Conservation (phyloP, 2,113 vertebrate genomes). For the Carollia perspicillata region DNA sequence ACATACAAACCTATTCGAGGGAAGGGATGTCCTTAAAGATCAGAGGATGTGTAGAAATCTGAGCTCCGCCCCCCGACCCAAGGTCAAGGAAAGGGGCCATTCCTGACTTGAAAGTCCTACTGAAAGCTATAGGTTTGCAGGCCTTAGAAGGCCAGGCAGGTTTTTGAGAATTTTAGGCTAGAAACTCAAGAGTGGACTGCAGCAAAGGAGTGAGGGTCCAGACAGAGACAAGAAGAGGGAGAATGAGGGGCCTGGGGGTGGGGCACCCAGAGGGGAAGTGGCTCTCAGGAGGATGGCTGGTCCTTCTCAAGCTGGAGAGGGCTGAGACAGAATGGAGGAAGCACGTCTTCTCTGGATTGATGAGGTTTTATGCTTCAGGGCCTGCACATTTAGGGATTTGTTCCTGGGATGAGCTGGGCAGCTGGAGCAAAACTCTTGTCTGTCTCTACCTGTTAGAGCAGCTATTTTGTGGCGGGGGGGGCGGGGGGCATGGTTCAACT, state of each 20-base stretch:
- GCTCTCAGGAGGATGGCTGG: accelerated
- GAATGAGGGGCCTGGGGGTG: neutral
- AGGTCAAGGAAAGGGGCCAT: neutral
- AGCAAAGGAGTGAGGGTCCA: neutral
- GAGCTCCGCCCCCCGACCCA: neutral
- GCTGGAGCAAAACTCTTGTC: neutral
- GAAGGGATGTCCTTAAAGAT: neutral
- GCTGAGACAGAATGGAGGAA: neutral
- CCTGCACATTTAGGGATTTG: neutral
- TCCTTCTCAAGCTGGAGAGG: neutral
- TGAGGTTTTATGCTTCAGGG: neutral
- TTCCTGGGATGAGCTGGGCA: neutral
- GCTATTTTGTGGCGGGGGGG: neutral
- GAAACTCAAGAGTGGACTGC: neutral
- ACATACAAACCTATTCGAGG: neutral
- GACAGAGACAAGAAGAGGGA: neutral
- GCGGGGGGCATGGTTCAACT: accelerated
- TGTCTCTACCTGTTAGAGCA: neutral
- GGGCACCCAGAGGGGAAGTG: accelerated
- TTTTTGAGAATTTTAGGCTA: neutral
- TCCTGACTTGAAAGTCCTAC: neutral
- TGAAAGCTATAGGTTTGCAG: neutral
- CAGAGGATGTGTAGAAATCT: neutral
- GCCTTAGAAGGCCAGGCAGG: neutral
- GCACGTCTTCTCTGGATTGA: neutral